Evolutionary conservation across 1,140 invertebrate species (phyloP).

Genomic region (Gryon sp.): DNA sequence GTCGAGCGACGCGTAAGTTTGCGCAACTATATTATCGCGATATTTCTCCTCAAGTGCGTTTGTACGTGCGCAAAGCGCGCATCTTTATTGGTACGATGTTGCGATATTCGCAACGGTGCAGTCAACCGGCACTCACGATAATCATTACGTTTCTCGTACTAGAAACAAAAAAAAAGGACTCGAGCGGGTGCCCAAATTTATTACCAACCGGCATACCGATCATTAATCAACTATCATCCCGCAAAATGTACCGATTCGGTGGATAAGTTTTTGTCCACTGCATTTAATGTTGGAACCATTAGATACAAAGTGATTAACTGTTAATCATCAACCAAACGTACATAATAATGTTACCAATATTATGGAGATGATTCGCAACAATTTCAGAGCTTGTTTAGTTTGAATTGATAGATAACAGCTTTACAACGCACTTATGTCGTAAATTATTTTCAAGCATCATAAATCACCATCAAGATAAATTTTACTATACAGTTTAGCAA

Average conservation of each 20-base stretch:
- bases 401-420: too few species aligned
- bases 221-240: slow-evolving; percentile 17
- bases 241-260: too few species aligned
- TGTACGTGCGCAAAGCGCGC: slow-evolving; percentile 43
- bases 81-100: slow-evolving; percentile 28
- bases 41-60: slow-evolving; percentile 66
- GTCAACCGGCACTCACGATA: slow-evolving; percentile 47
- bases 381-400: too few species aligned
- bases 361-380: too few species aligned
- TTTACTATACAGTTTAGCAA: too few species aligned
- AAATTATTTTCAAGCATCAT: too few species aligned
- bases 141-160: slow-evolving; percentile 46
- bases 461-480: too few species aligned
- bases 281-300: too few species aligned
- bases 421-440: too few species aligned
- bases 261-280: too few species aligned
- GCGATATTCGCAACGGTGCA: slow-evolving; percentile 43
- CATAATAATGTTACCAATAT: too few species aligned
- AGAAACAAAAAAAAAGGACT: slow-evolving; percentile 19
- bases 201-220: background rate
- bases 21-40: slow-evolving; percentile 67
- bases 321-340: too few species aligned
- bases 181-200: slow-evolving; percentile 21
- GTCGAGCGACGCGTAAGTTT: slow-evolving; percentile 64
- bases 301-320: slow-evolving; percentile 1